phyloP scores from a whole-genome alignment of 2,797 vertebrate species.

The Lateolabrax maculatus region DNA sequence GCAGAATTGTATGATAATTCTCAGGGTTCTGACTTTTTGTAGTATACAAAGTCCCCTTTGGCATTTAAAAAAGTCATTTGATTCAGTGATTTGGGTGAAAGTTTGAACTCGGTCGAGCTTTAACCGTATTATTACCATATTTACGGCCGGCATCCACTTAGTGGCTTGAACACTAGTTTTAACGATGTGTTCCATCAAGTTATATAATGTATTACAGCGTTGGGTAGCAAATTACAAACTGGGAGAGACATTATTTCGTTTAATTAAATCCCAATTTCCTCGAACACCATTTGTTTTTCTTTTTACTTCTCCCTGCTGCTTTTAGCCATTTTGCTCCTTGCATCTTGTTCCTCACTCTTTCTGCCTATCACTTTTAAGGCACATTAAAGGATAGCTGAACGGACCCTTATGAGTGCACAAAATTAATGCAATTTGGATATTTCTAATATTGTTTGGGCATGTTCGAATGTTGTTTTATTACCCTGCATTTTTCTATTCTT shows the following conservation, averaged over 20 bases:
- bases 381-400: conserved; percentile 34
- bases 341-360: not conserved
- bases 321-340: not conserved
- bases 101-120: not conserved
- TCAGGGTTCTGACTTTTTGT: not conserved
- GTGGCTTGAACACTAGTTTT: not conserved
- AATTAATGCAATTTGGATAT: conserved; percentile 22
- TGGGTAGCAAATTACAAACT: conserved; percentile 9
- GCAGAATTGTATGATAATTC: not conserved
- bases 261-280: conserved; percentile 6
- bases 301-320: not conserved
- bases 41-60: not conserved
- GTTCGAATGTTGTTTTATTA: conserved; percentile 21
- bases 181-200: not conserved
- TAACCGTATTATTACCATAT: not conserved
- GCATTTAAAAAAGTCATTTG: too few relatives aligned
- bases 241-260: not conserved
- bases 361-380: conserved; percentile 26
- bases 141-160: not conserved
- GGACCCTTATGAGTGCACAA: conserved; percentile 19
- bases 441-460: conserved; percentile 18
- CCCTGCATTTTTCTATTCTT: not conserved
- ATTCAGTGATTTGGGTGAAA: not conserved
- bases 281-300: not conserved
- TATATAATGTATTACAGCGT: not conserved